A percentile compares a stretch with the other conserved stretches of the same genome.
phyloP scores from a whole-genome alignment of 1,140 invertebrate species.

The Ladona fulva region DNA sequence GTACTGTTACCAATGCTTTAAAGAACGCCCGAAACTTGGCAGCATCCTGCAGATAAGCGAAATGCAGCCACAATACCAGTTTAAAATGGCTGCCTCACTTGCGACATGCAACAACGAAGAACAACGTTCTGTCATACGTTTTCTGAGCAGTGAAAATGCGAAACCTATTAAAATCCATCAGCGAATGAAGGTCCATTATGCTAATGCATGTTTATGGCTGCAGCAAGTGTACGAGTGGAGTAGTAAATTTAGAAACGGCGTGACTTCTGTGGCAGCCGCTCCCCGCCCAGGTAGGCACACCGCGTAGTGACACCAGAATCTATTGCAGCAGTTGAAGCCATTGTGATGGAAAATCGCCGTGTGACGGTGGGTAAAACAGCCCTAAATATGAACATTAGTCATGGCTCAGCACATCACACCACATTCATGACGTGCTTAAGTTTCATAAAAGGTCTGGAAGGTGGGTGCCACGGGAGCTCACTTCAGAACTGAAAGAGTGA shows the following conservation, averaged over 20 bases:
- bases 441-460: not conserved
- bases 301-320: not conserved
- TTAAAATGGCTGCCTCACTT: too few relatives aligned
- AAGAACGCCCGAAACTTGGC: not conserved
- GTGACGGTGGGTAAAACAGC: not conserved
- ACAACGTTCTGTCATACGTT: slow-evolving; percentile 18
- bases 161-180: slow-evolving; percentile 17
- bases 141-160: slow-evolving; percentile 15
- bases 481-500: too few relatives aligned
- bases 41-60: slow-evolving; percentile 4
- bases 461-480: not conserved
- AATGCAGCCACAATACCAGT: too few relatives aligned
- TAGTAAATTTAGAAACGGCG: not conserved
- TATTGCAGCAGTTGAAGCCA: not conserved
- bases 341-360: not conserved
- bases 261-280: not conserved
- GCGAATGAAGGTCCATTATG: slow-evolving; percentile 16
- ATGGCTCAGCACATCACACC: not conserved
- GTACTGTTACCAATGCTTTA: not conserved
- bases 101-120: slow-evolving; percentile 16
- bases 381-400: not conserved
- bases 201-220: slow-evolving; percentile 12
- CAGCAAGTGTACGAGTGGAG: slow-evolving; percentile 17
- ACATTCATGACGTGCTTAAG: not conserved
- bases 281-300: not conserved